These are phyloP conservation scores for Ectemnius cavifrons DNA, from an alignment of 2,888 invertebrate genomes.

Conservation along the genomic window DNA sequence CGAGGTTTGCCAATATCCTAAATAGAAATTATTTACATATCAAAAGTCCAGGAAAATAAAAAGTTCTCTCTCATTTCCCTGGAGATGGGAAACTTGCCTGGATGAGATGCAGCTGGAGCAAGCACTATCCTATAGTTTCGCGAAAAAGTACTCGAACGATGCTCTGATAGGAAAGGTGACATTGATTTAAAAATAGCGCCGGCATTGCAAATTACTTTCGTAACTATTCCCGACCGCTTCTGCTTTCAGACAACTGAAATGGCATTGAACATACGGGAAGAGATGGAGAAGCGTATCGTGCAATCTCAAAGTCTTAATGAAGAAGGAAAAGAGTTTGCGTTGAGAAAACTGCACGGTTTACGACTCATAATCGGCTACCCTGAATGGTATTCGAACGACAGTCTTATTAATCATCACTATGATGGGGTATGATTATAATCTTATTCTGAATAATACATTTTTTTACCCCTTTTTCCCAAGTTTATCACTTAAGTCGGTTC, in stretches of 20 bases:
- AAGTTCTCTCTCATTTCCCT: background rate
- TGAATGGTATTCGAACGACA: background rate
- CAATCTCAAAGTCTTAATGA: background rate
- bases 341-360: background rate
- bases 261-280: background rate
- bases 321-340: background rate
- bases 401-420: background rate
- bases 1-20: background rate
- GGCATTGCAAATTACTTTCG: too few relatives aligned
- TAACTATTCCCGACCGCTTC: too few relatives aligned
- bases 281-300: background rate
- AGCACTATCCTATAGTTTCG: slow-evolving; percentile 1
- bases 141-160: background rate
- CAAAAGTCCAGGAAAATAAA: background rate
- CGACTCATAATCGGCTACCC: background rate
- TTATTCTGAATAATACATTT: background rate
- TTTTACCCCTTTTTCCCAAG: background rate
- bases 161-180: background rate
- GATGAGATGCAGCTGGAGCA: background rate
- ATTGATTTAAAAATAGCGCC: background rate
- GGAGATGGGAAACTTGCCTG: slow-evolving; percentile 13
- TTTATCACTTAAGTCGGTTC: background rate
- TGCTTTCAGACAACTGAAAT: too few relatives aligned
- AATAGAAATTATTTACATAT: background rate
- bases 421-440: background rate